Evolutionary conservation across 2,797 vertebrate species (phyloP), one percentile per base, ranked within the genome.

Genomic region (Phyllotis vaccarum): DNA sequence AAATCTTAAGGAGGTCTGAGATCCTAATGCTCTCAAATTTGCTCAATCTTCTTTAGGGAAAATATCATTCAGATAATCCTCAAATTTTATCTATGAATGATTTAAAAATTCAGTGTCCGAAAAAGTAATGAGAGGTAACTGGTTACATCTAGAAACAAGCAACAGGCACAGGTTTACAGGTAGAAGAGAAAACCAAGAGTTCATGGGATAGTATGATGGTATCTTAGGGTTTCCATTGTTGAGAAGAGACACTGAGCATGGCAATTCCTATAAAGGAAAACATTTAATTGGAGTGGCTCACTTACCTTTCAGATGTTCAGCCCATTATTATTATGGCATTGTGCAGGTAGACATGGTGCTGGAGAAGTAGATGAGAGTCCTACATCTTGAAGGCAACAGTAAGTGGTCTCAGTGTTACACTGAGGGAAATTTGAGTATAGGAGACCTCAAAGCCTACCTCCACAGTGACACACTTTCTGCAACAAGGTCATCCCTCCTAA

Each of bases 61-160:
- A 43, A 79, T 81, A 60, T 27, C 43, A 22, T 64, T 64, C 43
- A 86, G 37, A 46, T 64, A 83, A 14, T 24, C 22, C 14, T 62
- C 80, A 79, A 60, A 74, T 91, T 90, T 52, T 81, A 72, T 76
- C 43, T 49, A 34, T 62, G 34, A 86, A n/a, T 64, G 80, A 60
- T 89, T 91, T 88, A 56, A 70, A 89, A 95, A 91, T 89, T 93
- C 43, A 82, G 2, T 37, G 40, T 86, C 14, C 19, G 46, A 16
- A 54, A 29, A 34, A 54, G 34, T 22, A 75, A 66, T 72, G 12
- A 49, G 46, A 89, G 17, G 3, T 80, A 81, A 72, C 37, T 91
- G 27, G 13, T 43, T 58, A 43, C 10, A 7, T 31, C 68, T 85
- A 70, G 58, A 80, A n/a, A 78, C 21, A 89, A 72, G 16, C 22